Base-by-base conservation (phyloP, 2,113 vertebrate species). In the Rhabdornis inornatus region DNA sequence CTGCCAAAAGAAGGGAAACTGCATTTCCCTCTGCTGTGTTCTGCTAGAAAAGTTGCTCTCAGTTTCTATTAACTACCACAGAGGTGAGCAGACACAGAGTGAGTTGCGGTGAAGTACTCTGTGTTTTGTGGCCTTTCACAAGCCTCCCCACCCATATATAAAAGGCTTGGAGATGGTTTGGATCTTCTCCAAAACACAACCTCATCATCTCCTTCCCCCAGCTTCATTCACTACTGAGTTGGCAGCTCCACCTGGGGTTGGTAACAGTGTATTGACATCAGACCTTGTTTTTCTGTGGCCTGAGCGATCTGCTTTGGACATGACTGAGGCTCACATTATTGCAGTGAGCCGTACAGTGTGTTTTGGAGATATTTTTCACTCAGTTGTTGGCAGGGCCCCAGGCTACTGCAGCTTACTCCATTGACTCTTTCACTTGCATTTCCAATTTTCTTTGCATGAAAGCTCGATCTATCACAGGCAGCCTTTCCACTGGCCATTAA, bases 381-480 rank as follows among this genome's bases (percentile, higher is more conserved):
- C 39, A 0, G 15, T 47, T 57, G 39, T 65, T 96, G 96, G 84
- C 94, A 95, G 72, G 35, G 83, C 76, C 53, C 20, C 87, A 93
- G 70, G 88, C 60, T 87, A 14, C 74, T 92, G 80, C 7, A 0
- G 69, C 75, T 88, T 37, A 35, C 42, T 82, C 69, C 39, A n/a
- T 33, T 92, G 74, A 72, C 83, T 83, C 75, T 66, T 74, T 75
- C 72, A 74, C 91, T 95, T 82, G 84, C 47, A 61, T 94, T 96
- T 93, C 79, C 82, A 92, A 97, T 96, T 95, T 92, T 55, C 78
- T 85, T 63, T 71, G 59, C 8, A 0, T 86, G 89, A 94, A 94
- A 80, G 84, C 64, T 74, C 71, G 15, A 66, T 94, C 61, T 88
- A 45, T 95, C 95, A 95, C 10, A 11, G 66, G 60, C 87, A 94